Evolutionary conservation across 2,113 vertebrate species (phyloP), one percentile per base, ranked within the genome.

Genomic region (Clinocottus analis): DNA sequence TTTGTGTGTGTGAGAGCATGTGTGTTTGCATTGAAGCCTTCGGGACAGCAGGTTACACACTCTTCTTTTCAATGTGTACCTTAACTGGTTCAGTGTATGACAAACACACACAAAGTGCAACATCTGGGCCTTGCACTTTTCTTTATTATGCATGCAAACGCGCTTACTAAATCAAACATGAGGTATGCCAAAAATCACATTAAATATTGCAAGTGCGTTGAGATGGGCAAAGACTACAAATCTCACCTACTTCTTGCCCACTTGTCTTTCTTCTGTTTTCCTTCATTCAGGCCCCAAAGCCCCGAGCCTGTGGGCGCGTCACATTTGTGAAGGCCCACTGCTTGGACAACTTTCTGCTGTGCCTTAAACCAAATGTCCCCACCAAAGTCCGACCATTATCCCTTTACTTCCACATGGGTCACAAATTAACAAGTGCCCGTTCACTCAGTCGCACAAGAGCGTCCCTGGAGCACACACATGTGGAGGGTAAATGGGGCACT

Each of bases 51-150:
- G 64, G 59, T 74, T 80, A 56, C 69, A 4, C 63, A 25, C 16
- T 63, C 35, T n/a, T 69, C 72, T 67, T 27, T 75, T 60, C 43
- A 2, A 19, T 75, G 69, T 77, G 66, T 60, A 83, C 58, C 27
- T 86, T 63, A 71, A 88, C 55, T 71, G 51, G 69, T 71, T 75
- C 37, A 70, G 49, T 16, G 27, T 21, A 69, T 43, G 72, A 70
- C 78, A 86, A 92, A 88, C 60, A 86, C 35, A 88, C 78, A 88
- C 78, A 73, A 27, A 60, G 60, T 64, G 49, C 33, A 84, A 81
- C 85, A 70, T 83, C 80, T 83, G 61, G 77, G 21, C 31, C 31
- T 41, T 63, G 59, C 33, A n/a, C 21, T 80, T 79, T 66, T 39
- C 29, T 75, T 85, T 85, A 76, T 87, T 81, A 73, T 65, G 68